Base-by-base conservation (phyloP, 2,797 vertebrate genomes). In the Sebastes elongatus region DNA sequence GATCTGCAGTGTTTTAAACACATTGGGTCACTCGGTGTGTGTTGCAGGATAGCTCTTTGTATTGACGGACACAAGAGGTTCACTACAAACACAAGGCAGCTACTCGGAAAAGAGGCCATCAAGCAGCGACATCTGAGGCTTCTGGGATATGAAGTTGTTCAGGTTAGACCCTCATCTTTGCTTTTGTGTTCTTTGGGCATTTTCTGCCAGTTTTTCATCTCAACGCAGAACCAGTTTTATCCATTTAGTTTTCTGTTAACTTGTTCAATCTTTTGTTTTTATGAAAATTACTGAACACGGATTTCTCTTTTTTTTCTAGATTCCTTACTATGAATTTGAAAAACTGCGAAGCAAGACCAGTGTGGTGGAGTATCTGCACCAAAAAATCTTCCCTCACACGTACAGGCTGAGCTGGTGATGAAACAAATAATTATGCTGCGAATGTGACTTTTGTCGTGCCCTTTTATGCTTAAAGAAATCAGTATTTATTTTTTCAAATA, bases 91-190 rank as follows among this genome's bases (percentile, higher is more conserved):
- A 93, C 83, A 66, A 94, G 74, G 49, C 93, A 95, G 80, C 95
- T 99, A 4, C 87, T 99, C 46, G 98, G 98, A 38, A 96, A 96
- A 93, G 97, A 99, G 91, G 94, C 94, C 59, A 97, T 96, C 71
- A 99, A 99, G 89, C 97, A 97, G 83, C 96, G 98, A 78, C 98
- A 99, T 55, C 95, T 99, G 56, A 92, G 35, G 70, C 86, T 98
- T 80, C 95, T 99, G 71, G 98, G 97, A 85, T 99, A 99, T 90
- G 91, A 97, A 84, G 96, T 99, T 63, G 94, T 99, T 74, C 98
- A 99, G 97, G 98, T 99, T 70, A 67, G 92, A 74, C 25, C 28
- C 7, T 66, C 13, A 10, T 10, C 6, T 27, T 74, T 1, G 10
- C 10, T 18, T 72, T 20, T 2, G 16, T 52, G 27, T 18, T 66